A percentile compares a stretch with the other conserved stretches of the same genome.
Evolutionary conservation across 2,888 invertebrate genomes (phyloP).

Genomic region (Synergus laeviventris): DNA sequence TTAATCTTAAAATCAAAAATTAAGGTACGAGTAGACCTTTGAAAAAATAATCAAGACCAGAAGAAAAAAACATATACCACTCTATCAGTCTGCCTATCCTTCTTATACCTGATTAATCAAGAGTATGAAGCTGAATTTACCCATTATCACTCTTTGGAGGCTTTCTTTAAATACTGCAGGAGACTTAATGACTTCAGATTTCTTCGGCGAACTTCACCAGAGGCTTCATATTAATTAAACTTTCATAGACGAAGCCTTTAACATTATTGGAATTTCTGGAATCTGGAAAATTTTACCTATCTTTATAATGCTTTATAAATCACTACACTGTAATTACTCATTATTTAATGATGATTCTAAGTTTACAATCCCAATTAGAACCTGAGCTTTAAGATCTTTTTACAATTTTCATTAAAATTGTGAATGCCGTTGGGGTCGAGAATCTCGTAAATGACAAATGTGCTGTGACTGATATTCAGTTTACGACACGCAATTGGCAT

Average conservation of each 20-base stretch:
- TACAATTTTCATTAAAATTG: background rate
- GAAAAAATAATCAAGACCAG: background rate
- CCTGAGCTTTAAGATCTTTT: background rate
- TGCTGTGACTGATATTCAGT: background rate
- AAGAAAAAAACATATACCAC: too few relatives aligned
- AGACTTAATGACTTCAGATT: too few relatives aligned
- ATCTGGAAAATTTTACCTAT: background rate
- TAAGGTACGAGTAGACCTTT: background rate
- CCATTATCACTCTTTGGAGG: too few relatives aligned
- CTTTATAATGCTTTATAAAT: background rate
- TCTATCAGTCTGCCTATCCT: too few relatives aligned
- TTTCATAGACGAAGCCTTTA: background rate
- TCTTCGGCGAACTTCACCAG: too few relatives aligned
- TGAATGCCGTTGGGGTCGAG: background rate
- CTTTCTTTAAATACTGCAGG: too few relatives aligned
- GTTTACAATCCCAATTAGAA: constrained; percentile 12
- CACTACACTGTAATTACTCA: background rate
- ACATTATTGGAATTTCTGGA: background rate
- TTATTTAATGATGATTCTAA: background rate
- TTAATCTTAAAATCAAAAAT: constrained; percentile 39
- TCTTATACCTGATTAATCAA: too few relatives aligned
- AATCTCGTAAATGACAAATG: background rate
- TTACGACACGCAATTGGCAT: constrained; percentile 23
- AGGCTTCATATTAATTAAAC: too few relatives aligned
- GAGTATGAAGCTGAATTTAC: too few relatives aligned